Evolutionary conservation across 2,888 invertebrate species (phyloP).

Genomic region (Eurois occulta): DNA sequence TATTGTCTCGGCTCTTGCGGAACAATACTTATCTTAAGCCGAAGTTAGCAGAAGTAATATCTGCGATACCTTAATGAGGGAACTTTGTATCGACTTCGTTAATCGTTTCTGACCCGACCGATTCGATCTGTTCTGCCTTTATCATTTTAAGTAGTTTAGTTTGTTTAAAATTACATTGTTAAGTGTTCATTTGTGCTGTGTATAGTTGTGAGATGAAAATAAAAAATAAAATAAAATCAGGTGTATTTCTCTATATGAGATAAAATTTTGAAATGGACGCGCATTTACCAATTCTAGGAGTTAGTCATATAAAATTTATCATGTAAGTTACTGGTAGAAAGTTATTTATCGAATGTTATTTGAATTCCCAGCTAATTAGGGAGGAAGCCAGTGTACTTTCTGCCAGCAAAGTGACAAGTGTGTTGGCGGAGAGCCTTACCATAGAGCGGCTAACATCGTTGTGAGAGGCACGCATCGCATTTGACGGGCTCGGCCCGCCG

Average conservation of each 20-base stretch:
- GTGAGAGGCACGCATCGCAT: conserved; percentile 91
- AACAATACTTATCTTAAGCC: conserved; percentile 89
- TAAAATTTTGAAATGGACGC: conserved; percentile 82
- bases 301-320: conserved; percentile 61
- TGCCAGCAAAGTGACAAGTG: conserved; percentile 76
- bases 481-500: conserved; percentile 89
- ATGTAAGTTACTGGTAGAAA: conserved; percentile 73
- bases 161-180: conserved; percentile 60
- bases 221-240: conserved; percentile 68
- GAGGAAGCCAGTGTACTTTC: conserved; percentile 70
- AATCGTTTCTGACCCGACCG: conserved; percentile 85
- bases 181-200: conserved; percentile 64
- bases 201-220: conserved; percentile 66
- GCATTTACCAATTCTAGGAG: conserved; percentile 77
- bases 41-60: conserved; percentile 89
- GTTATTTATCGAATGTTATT: conserved; percentile 45
- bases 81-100: conserved; percentile 89
- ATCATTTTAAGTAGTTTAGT: conserved; percentile 64
- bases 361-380: conserved; percentile 57
- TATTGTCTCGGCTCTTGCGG: conserved; percentile 87
- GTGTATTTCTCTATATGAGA: conserved; percentile 72
- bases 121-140: conserved; percentile 65
- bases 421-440: conserved; percentile 85
- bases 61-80: conserved; percentile 89
- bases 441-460: conserved; percentile 90